phyloP scores from a whole-genome alignment of 2,113 vertebrate genomes.

The Gnathonemus echidnorhynchus region DNA sequence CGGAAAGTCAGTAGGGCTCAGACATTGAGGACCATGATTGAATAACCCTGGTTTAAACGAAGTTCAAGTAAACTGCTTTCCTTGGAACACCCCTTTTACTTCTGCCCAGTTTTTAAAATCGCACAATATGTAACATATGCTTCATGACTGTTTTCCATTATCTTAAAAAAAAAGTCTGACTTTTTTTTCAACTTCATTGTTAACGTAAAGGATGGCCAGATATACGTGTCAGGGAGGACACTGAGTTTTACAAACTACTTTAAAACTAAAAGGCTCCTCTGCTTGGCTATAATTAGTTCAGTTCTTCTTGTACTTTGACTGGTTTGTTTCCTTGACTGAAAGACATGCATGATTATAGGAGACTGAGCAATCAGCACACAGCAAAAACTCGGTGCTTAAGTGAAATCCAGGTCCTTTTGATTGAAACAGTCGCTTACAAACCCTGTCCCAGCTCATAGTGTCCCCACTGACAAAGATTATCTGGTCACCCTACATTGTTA shows the following conservation, averaged over 20 bases:
- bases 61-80: not conserved
- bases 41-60: too few relatives aligned
- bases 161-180: not conserved
- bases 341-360: not conserved
- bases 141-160: not conserved
- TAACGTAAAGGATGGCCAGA: not conserved
- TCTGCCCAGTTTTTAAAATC: not conserved
- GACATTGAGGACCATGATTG: too few relatives aligned
- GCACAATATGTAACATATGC: not conserved
- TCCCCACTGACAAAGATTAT: not conserved
- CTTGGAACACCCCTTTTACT: not conserved
- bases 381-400: not conserved
- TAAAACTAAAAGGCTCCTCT: not conserved
- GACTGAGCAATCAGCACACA: not conserved
- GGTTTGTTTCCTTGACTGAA: not conserved
- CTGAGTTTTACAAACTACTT: not conserved
- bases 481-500: not conserved
- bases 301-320: not conserved
- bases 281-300: not conserved
- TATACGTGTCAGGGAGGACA: not conserved
- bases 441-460: not conserved
- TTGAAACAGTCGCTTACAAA: not conserved
- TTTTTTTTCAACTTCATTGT: not conserved
- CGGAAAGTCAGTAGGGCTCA: too few relatives aligned
- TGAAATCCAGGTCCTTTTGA: too few relatives aligned